These are phyloP conservation scores for Astropecten irregularis DNA, from an alignment of 53 echinoderm and acorn worm species.

Conservation along the genomic window DNA sequence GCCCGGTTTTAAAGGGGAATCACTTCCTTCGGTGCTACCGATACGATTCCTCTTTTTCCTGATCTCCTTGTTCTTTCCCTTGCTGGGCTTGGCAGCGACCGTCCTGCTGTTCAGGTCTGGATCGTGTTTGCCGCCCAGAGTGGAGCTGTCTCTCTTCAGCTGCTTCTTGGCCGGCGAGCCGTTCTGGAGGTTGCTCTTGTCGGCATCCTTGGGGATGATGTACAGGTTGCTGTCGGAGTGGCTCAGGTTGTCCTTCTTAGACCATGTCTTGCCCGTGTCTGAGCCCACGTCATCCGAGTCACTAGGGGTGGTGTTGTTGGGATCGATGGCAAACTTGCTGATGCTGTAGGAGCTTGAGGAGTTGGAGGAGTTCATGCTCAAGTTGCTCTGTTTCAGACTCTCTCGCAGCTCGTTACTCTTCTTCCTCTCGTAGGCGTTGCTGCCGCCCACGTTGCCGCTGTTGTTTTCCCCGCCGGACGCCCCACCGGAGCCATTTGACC, in stretches of 20 bases:
- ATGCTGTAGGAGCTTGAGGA: conserved; percentile 97
- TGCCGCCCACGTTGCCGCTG: conserved; percentile 22
- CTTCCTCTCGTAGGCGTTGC: conserved; percentile 69
- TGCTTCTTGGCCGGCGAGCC: conserved; percentile 80
- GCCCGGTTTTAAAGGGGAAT: conserved; percentile 50
- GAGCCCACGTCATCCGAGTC: conserved; percentile 86
- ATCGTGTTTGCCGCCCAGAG: conserved; percentile 63
- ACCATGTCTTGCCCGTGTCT: conserved; percentile 76
- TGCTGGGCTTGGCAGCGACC: conserved; percentile 52
- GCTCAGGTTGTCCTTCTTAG: conserved; percentile 76
- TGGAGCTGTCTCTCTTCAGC: conserved; percentile 78
- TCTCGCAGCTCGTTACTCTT: conserved; percentile 96
- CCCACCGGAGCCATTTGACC: conserved; percentile 56
- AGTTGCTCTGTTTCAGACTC: conserved; percentile 89
- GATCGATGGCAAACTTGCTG: conserved; percentile 96
- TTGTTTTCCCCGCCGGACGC: conserved; percentile 59
- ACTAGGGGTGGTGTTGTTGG: conserved; percentile 95
- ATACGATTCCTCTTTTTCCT: conserved; percentile 93
- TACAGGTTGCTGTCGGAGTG: conserved; percentile 87
- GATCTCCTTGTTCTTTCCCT: conserved; percentile 72
- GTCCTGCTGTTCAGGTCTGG: conserved; percentile 86
- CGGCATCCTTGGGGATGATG: conserved; percentile 77
- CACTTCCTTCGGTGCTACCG: conserved; percentile 67
- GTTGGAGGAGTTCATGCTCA: conserved; percentile 92
- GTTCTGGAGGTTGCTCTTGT: conserved; percentile 60